Conservation (phyloP, 92 coral and sea anemone species). For the Palythoa grandis region DNA sequence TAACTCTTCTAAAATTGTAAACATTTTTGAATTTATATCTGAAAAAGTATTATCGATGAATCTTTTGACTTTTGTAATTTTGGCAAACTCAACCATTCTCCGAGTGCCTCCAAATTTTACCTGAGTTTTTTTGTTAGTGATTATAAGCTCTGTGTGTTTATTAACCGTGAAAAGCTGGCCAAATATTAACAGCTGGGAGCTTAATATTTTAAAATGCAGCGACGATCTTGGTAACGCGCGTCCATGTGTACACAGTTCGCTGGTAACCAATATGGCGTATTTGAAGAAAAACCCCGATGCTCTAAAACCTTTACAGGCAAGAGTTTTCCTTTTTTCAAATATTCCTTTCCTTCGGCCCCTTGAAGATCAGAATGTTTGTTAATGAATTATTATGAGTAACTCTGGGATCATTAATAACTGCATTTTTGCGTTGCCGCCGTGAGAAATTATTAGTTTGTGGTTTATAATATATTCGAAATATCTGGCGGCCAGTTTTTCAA, state of each 20-base stretch:
- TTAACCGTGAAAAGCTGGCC: constrained; percentile 56
- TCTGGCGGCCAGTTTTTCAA: not conserved
- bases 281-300: constrained; percentile 98
- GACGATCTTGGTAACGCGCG: constrained; percentile 54
- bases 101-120: not conserved
- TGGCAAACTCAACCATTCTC: not conserved
- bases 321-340: constrained; percentile 30
- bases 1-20: too few relatives aligned
- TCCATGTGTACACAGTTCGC: constrained; percentile 31
- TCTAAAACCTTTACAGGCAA: constrained; percentile 92
- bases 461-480: not conserved
- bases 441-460: not conserved
- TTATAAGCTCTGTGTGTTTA: constrained; percentile 41
- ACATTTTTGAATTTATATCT: too few relatives aligned
- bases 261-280: constrained; percentile 94
- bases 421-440: constrained; percentile 17
- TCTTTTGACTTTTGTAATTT: too few relatives aligned
- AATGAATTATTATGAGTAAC: not conserved
- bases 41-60: too few relatives aligned
- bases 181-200: constrained; percentile 79
- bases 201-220: constrained; percentile 60
- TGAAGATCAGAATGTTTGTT: not conserved
- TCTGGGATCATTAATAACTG: not conserved
- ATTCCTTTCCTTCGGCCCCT: not conserved
- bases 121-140: not conserved